Evolutionary conservation across 2,113 vertebrate species (phyloP), one percentile per base, ranked within the genome.

Genomic region (Furnarius figulus): DNA sequence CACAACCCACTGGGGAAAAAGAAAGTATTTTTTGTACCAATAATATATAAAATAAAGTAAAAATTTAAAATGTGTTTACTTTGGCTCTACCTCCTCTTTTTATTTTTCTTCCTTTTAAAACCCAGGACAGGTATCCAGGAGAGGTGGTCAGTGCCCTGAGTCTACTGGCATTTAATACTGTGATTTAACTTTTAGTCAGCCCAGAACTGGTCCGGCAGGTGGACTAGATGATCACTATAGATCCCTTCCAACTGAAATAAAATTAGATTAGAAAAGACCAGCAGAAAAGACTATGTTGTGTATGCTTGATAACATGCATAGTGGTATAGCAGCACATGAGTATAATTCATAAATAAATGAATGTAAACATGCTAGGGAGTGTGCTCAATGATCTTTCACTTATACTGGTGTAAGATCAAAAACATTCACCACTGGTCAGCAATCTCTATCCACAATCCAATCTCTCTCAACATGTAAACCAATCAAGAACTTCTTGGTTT

Each of bases 91-190:
- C 4, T 28, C 12, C 10, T 35, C 28, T 59, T 65, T 42, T n/a
- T 17, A 12, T 20, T 58, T 35, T 39, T 14, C 5, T 27, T n/a
- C 2, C 14, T 55, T 83, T 72, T 78, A 37, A 52, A 90, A 74
- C 8, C 4, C 23, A 42, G 4, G 61, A 73, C 5, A 55, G 17
- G 3, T 12, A 49, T 44, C 39, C 39, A 58, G 61, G 7, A 59
- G 25, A 73, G 0, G 1, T 3, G 5, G 13, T 7, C 5, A 4
- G 62, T 68, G 39, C 18, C 25, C 14, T 17, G 27, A 35, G 37
- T 22, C n/a, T 56, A 37, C 10, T 7, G 42, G 14, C 10, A 23
- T 35, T 65, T 68, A 89, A 33, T 2, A 35, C 56, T 3, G 39
- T 5, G 13, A 44, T 53, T 76, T 42, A 91, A 63, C 30, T 49